Evolutionary conservation across 1,140 invertebrate genomes (phyloP).

Genomic region (Scaptomyza graminum): DNA sequence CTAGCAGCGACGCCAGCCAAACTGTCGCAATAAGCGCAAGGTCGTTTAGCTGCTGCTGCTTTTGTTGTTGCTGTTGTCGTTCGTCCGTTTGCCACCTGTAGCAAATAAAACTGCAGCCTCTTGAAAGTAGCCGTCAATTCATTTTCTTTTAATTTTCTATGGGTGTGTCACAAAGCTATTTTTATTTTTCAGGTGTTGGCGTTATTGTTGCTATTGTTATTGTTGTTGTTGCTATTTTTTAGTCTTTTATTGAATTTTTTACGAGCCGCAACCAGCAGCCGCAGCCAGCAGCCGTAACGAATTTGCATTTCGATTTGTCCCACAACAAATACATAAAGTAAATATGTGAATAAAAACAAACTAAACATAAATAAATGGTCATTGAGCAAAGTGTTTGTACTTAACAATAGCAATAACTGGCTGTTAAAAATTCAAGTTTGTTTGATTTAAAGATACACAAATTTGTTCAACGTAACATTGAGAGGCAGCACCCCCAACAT

Average conservation of each 20-base stretch:
- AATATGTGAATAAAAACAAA: constrained; percentile 45
- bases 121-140: constrained; percentile 46
- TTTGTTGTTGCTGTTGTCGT: constrained; percentile 30
- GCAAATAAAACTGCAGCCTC: constrained; percentile 60
- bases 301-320: constrained; percentile 69
- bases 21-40: constrained; percentile 66
- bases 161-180: constrained; percentile 45
- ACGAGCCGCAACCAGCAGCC: constrained; percentile 62
- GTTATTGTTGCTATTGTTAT: constrained; percentile 15
- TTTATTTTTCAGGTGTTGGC: constrained; percentile 34
- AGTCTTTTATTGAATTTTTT: constrained; percentile 75
- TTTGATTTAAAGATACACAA: constrained; percentile 20
- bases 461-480: constrained; percentile 16
- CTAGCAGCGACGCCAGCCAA: constrained; percentile 32
- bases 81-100: constrained; percentile 59
- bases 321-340: constrained; percentile 28
- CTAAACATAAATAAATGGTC: constrained; percentile 57
- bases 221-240: constrained; percentile 55
- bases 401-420: constrained; percentile 44
- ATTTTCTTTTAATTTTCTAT: constrained; percentile 55
- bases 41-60: constrained; percentile 45
- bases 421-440: constrained; percentile 34
- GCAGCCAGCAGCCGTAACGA: constrained; percentile 66
- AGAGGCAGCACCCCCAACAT: constrained; percentile 22
- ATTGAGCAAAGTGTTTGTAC: constrained; percentile 66